These are phyloP conservation scores for Dioctria rufipes DNA, from an alignment of 2,888 invertebrate genomes.

Conservation along the genomic window DNA sequence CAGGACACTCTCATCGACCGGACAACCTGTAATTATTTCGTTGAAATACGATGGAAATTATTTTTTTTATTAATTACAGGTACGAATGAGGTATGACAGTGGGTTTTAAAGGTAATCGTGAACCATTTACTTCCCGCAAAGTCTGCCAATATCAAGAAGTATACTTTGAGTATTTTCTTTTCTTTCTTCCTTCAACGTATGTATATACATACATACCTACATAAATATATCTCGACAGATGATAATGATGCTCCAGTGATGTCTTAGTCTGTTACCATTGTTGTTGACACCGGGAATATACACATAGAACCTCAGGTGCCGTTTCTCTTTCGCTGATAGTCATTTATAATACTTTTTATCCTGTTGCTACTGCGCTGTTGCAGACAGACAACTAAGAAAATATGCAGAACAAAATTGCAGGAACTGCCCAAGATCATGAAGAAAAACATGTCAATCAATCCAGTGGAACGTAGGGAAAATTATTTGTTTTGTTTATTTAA, in stretches of 20 bases:
- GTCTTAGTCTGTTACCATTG: constrained; percentile 9
- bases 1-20: constrained; percentile 56
- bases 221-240: no score
- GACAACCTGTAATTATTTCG: constrained; percentile 58
- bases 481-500: constrained; percentile 6
- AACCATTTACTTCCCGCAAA: constrained; percentile 51
- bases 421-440: not conserved
- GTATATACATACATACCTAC: no score
- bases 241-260: not conserved
- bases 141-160: constrained; percentile 25
- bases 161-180: not conserved
- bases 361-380: not conserved
- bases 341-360: not conserved
- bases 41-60: constrained; percentile 54
- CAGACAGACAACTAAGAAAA: not conserved
- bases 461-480: not conserved
- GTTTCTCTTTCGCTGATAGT: not conserved
- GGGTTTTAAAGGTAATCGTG: constrained; percentile 51
- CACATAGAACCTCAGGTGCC: not conserved
- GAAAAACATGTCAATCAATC: constrained; percentile 6
- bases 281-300: constrained; percentile 1
- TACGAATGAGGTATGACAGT: constrained; percentile 50
- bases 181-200: not conserved
- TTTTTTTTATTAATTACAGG: constrained; percentile 52
- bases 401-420: not conserved